Percentiles rank a stretch among this genome's conserved stretches.
Evolutionary conservation across 2,797 vertebrate genomes (phyloP).

Genomic region (Pipistrellus pipistrellus): DNA sequence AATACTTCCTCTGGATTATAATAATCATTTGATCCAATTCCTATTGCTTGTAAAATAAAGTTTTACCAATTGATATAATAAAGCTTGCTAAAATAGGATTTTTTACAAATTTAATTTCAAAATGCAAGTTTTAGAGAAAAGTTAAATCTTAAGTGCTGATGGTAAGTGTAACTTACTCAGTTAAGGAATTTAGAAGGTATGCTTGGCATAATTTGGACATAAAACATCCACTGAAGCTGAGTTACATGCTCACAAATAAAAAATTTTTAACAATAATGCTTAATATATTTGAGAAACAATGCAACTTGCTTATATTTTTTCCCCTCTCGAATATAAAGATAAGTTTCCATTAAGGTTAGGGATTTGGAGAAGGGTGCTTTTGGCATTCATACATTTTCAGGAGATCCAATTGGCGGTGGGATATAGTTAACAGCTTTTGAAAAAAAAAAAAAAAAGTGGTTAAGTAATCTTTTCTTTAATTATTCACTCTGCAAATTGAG

Average conservation of each 20-base stretch:
- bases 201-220: not conserved
- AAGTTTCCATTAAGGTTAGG: not conserved
- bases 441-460: not conserved
- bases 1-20: slow-evolving; percentile 79
- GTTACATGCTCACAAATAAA: not conserved
- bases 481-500: not conserved
- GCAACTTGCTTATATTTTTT: not conserved
- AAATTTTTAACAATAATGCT: slow-evolving; percentile 7
- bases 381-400: not conserved
- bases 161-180: slow-evolving; percentile 30
- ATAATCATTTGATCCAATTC: slow-evolving; percentile 80
- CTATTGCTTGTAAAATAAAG: slow-evolving; percentile 84
- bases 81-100: slow-evolving; percentile 82
- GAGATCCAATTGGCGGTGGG: not conserved
- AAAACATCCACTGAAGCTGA: slow-evolving; percentile 32
- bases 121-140: slow-evolving; percentile 66
- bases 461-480: slow-evolving; percentile 45
- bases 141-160: slow-evolving; percentile 28
- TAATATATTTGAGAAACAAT: slow-evolving; percentile 34
- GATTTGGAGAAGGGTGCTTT: not conserved
- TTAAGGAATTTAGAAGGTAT: slow-evolving; percentile 30
- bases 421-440: not conserved
- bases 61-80: slow-evolving; percentile 80
- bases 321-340: not conserved
- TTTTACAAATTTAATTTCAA: slow-evolving; percentile 71